These are phyloP conservation scores for Ricordea florida DNA, from an alignment of 92 coral and sea anemone genomes.

Conservation along the genomic window DNA sequence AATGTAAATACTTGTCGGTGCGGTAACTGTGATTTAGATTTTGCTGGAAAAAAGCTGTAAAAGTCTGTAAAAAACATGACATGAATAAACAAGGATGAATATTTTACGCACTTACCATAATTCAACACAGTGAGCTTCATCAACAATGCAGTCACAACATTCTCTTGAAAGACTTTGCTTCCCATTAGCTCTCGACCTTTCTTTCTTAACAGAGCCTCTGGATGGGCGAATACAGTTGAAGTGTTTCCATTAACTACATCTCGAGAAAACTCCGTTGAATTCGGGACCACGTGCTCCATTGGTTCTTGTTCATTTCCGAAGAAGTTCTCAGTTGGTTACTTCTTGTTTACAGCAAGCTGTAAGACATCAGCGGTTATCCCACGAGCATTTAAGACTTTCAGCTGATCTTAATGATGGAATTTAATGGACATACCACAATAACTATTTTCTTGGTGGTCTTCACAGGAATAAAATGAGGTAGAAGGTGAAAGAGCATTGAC, in stretches of 20 bases:
- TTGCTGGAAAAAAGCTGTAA: background rate
- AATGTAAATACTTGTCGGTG: too few species aligned
- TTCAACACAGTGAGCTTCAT: slow-evolving; percentile 83
- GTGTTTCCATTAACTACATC: slow-evolving; percentile 53
- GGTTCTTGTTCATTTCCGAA: slow-evolving; percentile 22
- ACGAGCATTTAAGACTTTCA: slow-evolving; percentile 43
- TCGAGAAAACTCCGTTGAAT: slow-evolving; percentile 14
- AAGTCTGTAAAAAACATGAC: background rate
- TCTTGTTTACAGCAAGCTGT: slow-evolving; percentile 44
- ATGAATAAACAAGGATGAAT: background rate
- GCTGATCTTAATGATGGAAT: slow-evolving; percentile 69
- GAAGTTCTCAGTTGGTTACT: slow-evolving; percentile 40
- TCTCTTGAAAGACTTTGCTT: slow-evolving; percentile 64
- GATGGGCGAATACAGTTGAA: slow-evolving; percentile 62
- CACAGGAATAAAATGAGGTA: slow-evolving; percentile 59
- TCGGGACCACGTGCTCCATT: slow-evolving; percentile 30
- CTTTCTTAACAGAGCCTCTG: slow-evolving; percentile 66
- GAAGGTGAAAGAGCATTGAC: slow-evolving; percentile 68
- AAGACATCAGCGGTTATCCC: slow-evolving; percentile 57
- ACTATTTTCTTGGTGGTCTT: slow-evolving; percentile 60
- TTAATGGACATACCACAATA: slow-evolving; percentile 63
- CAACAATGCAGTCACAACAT: slow-evolving; percentile 72
- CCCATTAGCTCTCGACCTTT: slow-evolving; percentile 68
- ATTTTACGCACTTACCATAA: slow-evolving; percentile 53
- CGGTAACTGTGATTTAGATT: background rate